Conservation (phyloP, 2,113 vertebrate genomes). For the Bos indicus region DNA sequence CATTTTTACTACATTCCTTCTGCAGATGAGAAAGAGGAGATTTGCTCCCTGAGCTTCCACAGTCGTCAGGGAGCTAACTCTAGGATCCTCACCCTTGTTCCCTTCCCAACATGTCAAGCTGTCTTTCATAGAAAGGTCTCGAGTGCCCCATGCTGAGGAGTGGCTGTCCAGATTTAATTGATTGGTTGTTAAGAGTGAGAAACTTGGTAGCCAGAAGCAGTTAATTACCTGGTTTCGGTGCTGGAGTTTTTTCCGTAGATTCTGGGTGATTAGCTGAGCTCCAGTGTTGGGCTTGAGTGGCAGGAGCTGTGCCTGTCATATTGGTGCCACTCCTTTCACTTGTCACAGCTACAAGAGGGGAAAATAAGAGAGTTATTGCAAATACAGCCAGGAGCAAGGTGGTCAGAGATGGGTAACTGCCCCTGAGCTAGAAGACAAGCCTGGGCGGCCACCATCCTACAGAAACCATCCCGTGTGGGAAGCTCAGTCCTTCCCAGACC, state of each 20-base stretch:
- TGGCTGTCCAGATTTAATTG: neutral
- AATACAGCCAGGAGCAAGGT: neutral
- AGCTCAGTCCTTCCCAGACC: neutral
- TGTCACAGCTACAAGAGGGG: neutral
- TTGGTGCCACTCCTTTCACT: neutral
- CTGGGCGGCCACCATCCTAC: neutral
- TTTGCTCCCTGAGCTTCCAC: neutral
- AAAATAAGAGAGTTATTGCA: neutral
- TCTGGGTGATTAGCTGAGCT: neutral
- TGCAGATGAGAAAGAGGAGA: neutral
- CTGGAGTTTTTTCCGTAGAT: neutral
- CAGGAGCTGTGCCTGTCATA: rapidly evolving
- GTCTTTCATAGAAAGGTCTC: neutral
- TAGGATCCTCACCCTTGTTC: neutral
- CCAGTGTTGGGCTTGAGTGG: neutral
- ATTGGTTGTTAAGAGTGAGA: neutral
- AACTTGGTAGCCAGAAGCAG: neutral
- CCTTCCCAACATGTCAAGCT: neutral
- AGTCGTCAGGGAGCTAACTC: neutral
- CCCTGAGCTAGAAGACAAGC: neutral
- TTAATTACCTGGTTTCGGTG: constrained; percentile 10
- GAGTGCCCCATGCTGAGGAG: rapidly evolving
- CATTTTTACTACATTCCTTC: neutral
- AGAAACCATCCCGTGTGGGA: neutral
- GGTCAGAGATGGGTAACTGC: neutral